These are phyloP conservation scores for Spatula clypeata DNA, from an alignment of 2,797 vertebrate species.

Conservation along the genomic window DNA sequence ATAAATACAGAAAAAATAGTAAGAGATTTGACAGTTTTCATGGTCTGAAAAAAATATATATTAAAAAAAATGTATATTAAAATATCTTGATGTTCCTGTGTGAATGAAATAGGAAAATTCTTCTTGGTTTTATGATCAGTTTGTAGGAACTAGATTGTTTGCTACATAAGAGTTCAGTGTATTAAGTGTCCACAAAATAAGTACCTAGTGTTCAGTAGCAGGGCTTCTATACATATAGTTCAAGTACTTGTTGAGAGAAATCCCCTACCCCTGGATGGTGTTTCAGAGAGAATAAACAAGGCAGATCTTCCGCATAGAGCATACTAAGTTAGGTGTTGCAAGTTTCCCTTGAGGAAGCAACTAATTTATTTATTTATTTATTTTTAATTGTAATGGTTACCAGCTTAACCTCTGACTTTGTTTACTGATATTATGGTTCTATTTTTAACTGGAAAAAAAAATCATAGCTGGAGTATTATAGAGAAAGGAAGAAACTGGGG, in stretches of 20 bases:
- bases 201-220: neutral
- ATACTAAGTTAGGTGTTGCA: neutral
- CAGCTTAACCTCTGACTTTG: neutral
- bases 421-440: neutral
- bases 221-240: neutral
- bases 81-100: neutral
- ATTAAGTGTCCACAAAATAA: neutral
- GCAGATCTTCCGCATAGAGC: neutral
- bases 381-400: neutral
- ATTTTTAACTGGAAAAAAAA: neutral
- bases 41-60: neutral
- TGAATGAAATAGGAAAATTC: neutral
- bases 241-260: neutral
- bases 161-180: neutral
- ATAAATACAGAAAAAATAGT: neutral
- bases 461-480: neutral
- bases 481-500: neutral
- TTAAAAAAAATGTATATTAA: neutral
- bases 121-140: neutral
- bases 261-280: neutral
- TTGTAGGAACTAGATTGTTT: neutral
- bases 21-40: neutral
- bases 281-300: neutral
- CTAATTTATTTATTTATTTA: neutral
- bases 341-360: neutral